Evolutionary conservation across 2,797 vertebrate species (phyloP).

Genomic region (Alectoris magna): DNA sequence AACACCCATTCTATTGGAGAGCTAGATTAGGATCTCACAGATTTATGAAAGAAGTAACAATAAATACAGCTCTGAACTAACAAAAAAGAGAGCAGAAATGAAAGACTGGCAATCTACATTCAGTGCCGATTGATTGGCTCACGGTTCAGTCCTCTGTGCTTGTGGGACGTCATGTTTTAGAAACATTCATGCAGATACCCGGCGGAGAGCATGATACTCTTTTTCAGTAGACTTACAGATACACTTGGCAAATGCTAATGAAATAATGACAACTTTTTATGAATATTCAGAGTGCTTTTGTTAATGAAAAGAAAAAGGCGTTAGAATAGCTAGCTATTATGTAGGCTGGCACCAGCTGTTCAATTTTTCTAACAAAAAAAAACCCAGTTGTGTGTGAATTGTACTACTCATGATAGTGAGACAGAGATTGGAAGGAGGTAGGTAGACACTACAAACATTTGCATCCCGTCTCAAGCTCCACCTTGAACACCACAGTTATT

Average conservation of each 20-base stretch:
- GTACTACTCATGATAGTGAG: not conserved
- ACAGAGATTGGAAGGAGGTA: not conserved
- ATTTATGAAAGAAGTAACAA: constrained; percentile 15
- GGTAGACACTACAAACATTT: not conserved
- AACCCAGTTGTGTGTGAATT: not conserved
- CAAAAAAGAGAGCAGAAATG: not conserved
- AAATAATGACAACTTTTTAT: constrained; percentile 51
- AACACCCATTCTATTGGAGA: constrained; percentile 9
- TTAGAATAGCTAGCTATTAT: not conserved
- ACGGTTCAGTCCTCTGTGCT: not conserved
- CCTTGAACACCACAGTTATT: not conserved
- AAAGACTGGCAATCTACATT: not conserved
- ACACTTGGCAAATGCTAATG: not conserved
- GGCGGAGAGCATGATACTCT: constrained; percentile 32
- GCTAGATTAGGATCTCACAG: not conserved
- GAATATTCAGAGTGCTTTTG: constrained; percentile 30
- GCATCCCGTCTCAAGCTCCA: not conserved
- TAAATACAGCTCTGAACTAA: constrained; percentile 28
- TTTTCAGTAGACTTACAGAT: not conserved
- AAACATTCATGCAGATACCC: constrained; percentile 4
- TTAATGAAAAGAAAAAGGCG: constrained; percentile 1
- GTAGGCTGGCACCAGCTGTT: constrained; percentile 16
- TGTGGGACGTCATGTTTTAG: constrained; percentile 50
- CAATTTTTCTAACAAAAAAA: constrained; percentile 13
- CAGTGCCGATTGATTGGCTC: constrained; percentile 14